Evolutionary conservation across 2,888 invertebrate species (phyloP), one percentile per base, ranked within the genome.

Genomic region (Drosophila cracens): DNA sequence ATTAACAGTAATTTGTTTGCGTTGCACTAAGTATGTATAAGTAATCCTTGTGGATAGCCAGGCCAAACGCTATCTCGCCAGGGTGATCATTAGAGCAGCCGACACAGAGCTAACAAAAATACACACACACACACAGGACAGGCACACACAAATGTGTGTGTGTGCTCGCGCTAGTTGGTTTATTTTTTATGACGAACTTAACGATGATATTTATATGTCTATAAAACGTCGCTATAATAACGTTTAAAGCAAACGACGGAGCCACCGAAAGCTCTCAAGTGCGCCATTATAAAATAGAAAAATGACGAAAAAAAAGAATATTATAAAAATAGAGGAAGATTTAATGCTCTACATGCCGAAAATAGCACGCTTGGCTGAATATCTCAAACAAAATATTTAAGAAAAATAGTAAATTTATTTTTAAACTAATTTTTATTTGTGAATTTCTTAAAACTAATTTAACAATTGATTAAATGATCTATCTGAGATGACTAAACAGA

Each of bases 1-100:
- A 83, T 83, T 86, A 83, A 86, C 87, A 76, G 76, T 83, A 83
- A 83, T 83, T 83, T 83, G 83, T 86, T 85, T 85, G 82, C 81
- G 68, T 52, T 80, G 81, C 83, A 77, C 82, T 79, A 82, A 82
- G 85, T 81, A 77, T 67, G 71, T 76, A 58, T 61, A 67, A 58
- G 78, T 82, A 76, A 84, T 84, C 85, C 80, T 74, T 63, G 82
- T 60, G 70, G 65, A 75, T 79, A 59, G 66, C 64, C 70, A 46
- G 54, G 70, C 52, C 76, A 62, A 51, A 43, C 46, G 76, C 64
- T 85, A 83, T 85, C 86, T 81, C 62, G 74, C 48, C 81, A 69
- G 57, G 49, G 53, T 75, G 81, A 85, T 83, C 83, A 85, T 85
- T 85, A 85, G 72, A 59, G 63, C 54, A 49, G 18, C 29, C 51